Evolutionary conservation across 2,113 vertebrate species (phyloP).

Genomic region (Plestiodon gilberti): DNA sequence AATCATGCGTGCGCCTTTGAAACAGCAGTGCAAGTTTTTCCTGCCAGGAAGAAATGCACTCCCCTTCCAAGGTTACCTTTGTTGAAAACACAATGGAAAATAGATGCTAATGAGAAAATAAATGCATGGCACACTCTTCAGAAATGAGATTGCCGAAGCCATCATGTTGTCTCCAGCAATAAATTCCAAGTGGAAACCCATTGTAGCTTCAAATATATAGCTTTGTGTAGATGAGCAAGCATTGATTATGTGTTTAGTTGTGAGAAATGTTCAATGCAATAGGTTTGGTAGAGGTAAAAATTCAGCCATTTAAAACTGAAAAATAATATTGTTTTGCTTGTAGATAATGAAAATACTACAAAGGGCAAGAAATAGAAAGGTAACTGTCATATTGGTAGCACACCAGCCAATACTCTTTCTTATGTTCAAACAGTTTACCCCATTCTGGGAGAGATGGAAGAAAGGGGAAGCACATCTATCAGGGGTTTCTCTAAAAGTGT

Average conservation of each 20-base stretch:
- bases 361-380: conserved; percentile 29
- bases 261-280: conserved; percentile 63
- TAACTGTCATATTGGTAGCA: conserved; percentile 7
- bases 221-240: conserved; percentile 49
- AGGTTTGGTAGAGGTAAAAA: neutral
- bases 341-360: neutral
- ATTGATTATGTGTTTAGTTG: conserved; percentile 63
- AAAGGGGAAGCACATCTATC: neutral
- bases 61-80: conserved; percentile 72
- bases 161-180: conserved; percentile 66
- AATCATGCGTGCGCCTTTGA: conserved; percentile 72
- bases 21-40: conserved; percentile 69
- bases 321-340: neutral
- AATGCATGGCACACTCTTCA: conserved; percentile 57
- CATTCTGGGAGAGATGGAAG: neutral
- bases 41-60: conserved; percentile 70
- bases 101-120: conserved; percentile 76
- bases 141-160: conserved; percentile 61
- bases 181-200: conserved; percentile 57
- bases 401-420: neutral
- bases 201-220: conserved; percentile 55
- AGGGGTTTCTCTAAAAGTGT: neutral
- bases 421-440: neutral
- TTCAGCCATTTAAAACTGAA: conserved; percentile 1
- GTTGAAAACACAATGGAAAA: conserved; percentile 71